Evolutionary conservation across 2,113 vertebrate species (phyloP).

Genomic region (Cariama cristata): DNA sequence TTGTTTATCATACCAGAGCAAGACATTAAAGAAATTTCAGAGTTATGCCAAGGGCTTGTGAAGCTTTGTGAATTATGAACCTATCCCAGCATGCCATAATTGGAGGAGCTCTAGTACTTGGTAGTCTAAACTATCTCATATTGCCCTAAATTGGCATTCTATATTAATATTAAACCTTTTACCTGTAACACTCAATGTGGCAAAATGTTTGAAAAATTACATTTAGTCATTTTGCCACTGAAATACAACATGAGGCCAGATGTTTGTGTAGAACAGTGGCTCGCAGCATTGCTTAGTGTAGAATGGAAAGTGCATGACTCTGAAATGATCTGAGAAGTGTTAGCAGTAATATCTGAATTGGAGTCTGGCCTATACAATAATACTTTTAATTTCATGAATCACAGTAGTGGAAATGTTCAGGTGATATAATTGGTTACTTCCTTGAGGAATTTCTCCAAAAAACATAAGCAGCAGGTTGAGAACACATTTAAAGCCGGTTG

Average conservation of each 20-base stretch:
- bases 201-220: background rate
- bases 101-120: background rate
- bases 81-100: background rate
- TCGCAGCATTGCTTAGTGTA: rapidly evolving
- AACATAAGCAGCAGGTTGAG: background rate
- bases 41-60: background rate
- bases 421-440: background rate
- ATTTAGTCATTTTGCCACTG: background rate
- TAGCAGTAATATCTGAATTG: background rate
- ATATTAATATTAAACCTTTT: background rate
- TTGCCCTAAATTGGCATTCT: background rate
- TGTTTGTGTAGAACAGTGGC: rapidly evolving
- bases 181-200: background rate
- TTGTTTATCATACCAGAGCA: background rate
- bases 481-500: background rate
- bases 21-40: background rate
- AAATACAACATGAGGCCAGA: background rate
- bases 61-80: background rate
- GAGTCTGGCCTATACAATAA: background rate
- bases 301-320: background rate
- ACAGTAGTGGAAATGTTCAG: background rate
- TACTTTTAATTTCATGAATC: background rate
- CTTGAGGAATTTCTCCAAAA: background rate
- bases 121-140: background rate
- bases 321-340: background rate